These are phyloP conservation scores for Noctilio leporinus DNA, from an alignment of 2,113 vertebrate genomes.

Conservation along the genomic window DNA sequence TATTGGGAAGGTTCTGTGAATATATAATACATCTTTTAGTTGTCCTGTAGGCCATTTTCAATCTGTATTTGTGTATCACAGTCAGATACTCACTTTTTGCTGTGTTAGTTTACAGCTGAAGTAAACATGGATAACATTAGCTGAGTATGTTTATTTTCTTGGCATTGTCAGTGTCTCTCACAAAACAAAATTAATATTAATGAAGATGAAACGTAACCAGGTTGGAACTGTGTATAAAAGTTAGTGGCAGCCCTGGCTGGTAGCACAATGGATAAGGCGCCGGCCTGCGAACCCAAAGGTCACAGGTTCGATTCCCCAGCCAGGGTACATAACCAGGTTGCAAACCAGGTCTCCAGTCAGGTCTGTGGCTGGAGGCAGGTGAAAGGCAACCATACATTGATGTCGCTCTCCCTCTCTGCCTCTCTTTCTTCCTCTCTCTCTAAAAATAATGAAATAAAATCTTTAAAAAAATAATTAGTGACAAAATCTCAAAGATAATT, in stretches of 20 bases:
- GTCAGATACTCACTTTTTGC: background rate
- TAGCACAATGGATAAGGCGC: too few relatives aligned
- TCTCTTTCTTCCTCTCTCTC: too few relatives aligned
- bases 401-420: too few relatives aligned
- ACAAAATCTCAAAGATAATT: background rate
- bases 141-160: background rate
- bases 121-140: background rate
- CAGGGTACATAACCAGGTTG: too few relatives aligned
- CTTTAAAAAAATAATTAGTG: too few relatives aligned
- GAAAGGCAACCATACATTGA: too few relatives aligned
- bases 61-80: background rate
- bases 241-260: too few relatives aligned
- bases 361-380: too few relatives aligned
- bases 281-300: too few relatives aligned
- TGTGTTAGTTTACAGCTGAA: background rate
- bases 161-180: background rate
- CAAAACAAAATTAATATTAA: conserved; percentile 25
- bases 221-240: background rate
- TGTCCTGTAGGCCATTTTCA: background rate
- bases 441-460: too few relatives aligned
- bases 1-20: background rate
- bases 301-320: too few relatives aligned
- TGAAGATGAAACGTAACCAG: background rate
- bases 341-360: too few relatives aligned
- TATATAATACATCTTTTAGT: background rate